These are phyloP conservation scores for Brevimyrus niger DNA, from an alignment of 2,113 vertebrate species.

Conservation along the genomic window DNA sequence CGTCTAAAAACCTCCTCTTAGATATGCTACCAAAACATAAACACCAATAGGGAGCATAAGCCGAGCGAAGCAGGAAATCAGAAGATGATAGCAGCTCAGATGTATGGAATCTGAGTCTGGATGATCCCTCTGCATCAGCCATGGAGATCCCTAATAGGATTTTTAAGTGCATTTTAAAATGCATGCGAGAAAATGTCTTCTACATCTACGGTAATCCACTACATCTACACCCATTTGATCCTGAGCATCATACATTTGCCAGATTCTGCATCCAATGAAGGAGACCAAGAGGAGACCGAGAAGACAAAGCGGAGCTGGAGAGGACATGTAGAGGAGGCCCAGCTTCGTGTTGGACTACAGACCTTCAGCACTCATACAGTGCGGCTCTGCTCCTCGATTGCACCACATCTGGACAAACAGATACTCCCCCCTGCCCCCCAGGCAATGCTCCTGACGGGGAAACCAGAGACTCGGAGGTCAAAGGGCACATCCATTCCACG, in stretches of 20 bases:
- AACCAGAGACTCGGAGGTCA: constrained; percentile 7
- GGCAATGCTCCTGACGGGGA: background rate
- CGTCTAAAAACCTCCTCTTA: background rate
- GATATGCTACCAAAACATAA: background rate
- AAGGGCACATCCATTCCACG: background rate
- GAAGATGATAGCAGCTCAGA: background rate
- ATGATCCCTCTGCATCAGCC: background rate
- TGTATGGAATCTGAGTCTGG: background rate
- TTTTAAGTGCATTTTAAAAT: background rate
- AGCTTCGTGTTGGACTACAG: background rate
- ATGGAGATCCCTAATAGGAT: background rate
- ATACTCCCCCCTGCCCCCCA: background rate
- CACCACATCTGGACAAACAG: background rate
- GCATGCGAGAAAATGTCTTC: background rate
- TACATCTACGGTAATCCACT: background rate
- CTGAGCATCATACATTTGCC: background rate
- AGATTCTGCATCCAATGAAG: background rate
- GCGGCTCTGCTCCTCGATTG: background rate
- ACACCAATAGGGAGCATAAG: background rate
- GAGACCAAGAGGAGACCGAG: background rate
- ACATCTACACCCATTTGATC: background rate
- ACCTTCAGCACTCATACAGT: background rate
- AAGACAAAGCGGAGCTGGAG: background rate
- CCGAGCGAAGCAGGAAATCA: background rate
- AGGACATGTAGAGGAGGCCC: background rate